These are phyloP conservation scores for Diplosoma virens DNA, from an alignment of 23 tunicate genomes.

Conservation along the genomic window DNA sequence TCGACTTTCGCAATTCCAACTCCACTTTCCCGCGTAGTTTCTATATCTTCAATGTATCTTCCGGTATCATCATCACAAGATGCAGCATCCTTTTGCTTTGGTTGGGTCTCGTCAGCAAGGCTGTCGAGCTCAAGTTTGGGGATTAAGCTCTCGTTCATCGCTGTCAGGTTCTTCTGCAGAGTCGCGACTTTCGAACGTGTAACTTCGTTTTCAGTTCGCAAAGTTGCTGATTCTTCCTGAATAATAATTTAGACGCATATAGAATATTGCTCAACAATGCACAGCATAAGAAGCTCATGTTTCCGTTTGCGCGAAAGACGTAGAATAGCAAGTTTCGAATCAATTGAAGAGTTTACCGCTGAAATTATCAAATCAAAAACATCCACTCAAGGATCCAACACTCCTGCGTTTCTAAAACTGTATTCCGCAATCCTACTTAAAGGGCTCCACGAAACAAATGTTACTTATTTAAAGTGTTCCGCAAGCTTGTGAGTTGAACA, in stretches of 20 bases:
- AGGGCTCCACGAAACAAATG: no score
- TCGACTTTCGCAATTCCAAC: background rate
- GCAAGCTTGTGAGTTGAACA: no score
- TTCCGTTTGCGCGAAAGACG: no score
- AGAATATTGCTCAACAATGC: background rate
- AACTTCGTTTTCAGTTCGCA: conserved; percentile 60
- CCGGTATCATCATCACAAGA: conserved; percentile 60
- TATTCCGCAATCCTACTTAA: no score
- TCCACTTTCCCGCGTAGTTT: conserved; percentile 30
- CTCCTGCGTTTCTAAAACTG: no score
- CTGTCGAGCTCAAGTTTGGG: conserved; percentile 72
- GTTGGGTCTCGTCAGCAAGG: conserved; percentile 54
- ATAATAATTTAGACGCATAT: background rate
- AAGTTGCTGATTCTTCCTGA: conserved; percentile 47
- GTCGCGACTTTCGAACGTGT: conserved; percentile 37
- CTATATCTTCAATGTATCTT: conserved; percentile 48
- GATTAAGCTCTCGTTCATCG: conserved; percentile 37
- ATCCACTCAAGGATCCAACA: no score
- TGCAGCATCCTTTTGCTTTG: conserved; percentile 5
- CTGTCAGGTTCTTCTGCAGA: conserved; percentile 40
- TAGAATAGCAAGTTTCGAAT: no score
- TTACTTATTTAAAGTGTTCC: no score
- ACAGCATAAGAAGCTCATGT: no score
- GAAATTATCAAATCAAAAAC: no score
- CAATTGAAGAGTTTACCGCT: no score